These are phyloP conservation scores for Lophotis ruficrista DNA, from an alignment of 2,113 vertebrate genomes.

Conservation along the genomic window DNA sequence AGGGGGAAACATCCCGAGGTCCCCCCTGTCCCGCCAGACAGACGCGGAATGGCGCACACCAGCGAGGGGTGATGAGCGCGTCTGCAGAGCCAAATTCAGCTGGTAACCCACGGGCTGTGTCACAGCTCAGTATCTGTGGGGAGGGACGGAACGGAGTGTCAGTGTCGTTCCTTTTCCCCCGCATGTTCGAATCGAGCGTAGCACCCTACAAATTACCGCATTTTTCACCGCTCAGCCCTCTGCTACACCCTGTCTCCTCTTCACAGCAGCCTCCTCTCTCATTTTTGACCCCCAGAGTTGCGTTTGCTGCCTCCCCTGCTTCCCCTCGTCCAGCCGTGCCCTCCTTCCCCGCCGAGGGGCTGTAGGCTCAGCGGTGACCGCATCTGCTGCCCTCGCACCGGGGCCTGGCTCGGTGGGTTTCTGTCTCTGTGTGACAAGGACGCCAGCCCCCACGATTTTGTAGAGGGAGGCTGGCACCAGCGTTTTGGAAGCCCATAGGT, in stretches of 20 bases:
- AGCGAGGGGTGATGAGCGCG: neutral
- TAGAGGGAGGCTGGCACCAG: neutral
- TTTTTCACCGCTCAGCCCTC: neutral
- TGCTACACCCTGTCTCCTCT: neutral
- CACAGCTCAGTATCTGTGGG: neutral
- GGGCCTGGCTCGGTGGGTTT: neutral
- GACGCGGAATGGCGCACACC: fast-evolving
- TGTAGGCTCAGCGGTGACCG: neutral
- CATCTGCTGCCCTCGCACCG: neutral
- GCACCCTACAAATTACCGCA: neutral
- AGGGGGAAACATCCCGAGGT: neutral
- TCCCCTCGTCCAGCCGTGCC: neutral
- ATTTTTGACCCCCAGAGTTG: neutral
- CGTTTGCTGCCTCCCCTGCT: neutral
- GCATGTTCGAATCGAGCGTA: fast-evolving
- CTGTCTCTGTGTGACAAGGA: neutral
- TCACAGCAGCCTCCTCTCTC: neutral
- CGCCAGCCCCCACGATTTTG: neutral
- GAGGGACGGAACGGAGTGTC: neutral
- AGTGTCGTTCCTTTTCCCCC: neutral
- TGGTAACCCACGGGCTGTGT: neutral
- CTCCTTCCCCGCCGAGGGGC: fast-evolving
- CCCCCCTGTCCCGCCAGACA: neutral
- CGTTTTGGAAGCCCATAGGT: neutral
- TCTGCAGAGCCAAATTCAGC: neutral